phyloP scores from a whole-genome alignment of 2,888 invertebrate species.

The Melanchra persicariae region DNA sequence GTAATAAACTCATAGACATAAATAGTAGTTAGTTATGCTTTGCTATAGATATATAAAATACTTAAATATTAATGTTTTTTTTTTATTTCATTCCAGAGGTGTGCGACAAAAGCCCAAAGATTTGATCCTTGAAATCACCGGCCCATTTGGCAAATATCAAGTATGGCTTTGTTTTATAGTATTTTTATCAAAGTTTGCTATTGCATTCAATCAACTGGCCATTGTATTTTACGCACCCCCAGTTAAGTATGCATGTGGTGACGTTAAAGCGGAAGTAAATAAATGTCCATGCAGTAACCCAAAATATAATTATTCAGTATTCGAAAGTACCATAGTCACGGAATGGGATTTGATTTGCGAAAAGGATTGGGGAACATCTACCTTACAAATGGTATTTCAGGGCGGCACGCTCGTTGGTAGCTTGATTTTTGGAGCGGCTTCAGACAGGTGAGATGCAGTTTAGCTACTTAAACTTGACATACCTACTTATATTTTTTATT shows the following conservation, averaged over 20 bases:
- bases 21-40: too few relatives aligned
- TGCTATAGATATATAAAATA: too few relatives aligned
- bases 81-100: conserved; percentile 24
- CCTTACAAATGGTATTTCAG: conserved; percentile 94
- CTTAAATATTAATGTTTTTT: not conserved
- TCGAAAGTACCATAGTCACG: conserved; percentile 93
- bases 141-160: conserved; percentile 79
- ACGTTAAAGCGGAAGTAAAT: not conserved
- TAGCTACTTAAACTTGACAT: not conserved
- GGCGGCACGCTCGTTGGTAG: conserved; percentile 94
- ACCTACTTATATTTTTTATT: not conserved
- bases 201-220: conserved; percentile 81
- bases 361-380: conserved; percentile 91
- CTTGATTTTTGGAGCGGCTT: conserved; percentile 93
- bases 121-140: conserved; percentile 68
- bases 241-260: conserved; percentile 68
- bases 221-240: conserved; percentile 81
- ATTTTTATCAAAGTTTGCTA: conserved; percentile 76
- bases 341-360: conserved; percentile 95
- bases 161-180: conserved; percentile 74
- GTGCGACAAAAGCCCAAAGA: conserved; percentile 8
- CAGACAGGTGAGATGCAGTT: conserved; percentile 92
- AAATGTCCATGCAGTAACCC: conserved; percentile 90
- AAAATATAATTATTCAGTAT: conserved; percentile 92
- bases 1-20: too few relatives aligned